Evolutionary conservation across 2,113 vertebrate species (phyloP).

Genomic region (Geococcyx californianus): DNA sequence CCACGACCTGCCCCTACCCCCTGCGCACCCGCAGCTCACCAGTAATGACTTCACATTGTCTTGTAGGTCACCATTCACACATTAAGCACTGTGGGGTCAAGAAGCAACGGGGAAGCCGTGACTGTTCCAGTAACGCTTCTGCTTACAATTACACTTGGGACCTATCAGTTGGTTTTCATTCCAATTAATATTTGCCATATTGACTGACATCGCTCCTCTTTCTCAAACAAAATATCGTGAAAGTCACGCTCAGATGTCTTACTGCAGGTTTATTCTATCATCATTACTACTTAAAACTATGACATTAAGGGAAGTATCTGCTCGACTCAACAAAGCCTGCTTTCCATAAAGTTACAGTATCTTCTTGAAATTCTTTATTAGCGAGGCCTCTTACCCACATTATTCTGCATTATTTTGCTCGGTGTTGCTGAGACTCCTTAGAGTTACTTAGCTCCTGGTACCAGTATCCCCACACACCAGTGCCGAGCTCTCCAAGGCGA

Average conservation of each 20-base stretch:
- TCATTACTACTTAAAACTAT: background rate
- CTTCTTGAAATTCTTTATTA: background rate
- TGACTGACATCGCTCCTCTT: background rate
- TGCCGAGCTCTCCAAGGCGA: too few species aligned
- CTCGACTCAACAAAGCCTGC: background rate
- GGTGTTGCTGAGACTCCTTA: too few species aligned
- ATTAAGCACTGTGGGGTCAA: background rate
- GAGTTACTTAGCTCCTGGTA: too few species aligned
- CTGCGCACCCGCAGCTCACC: background rate
- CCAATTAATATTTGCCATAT: slow-evolving; percentile 1
- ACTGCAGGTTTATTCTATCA: background rate
- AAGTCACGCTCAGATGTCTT: background rate
- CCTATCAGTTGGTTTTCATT: background rate
- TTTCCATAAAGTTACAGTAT: background rate
- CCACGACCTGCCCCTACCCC: background rate
- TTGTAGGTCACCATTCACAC: background rate
- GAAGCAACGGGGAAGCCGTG: background rate
- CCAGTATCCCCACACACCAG: too few species aligned
- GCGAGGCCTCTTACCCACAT: background rate
- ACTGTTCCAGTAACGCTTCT: background rate
- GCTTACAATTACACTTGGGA: background rate
- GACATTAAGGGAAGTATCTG: background rate
- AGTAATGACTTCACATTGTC: background rate
- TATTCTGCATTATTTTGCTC: background rate
- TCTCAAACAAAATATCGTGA: background rate